Percentiles rank a stretch among this genome's conserved stretches.
These are phyloP conservation scores for Emmelina monodactyla DNA, from an alignment of 2,888 invertebrate species.

Conservation along the genomic window DNA sequence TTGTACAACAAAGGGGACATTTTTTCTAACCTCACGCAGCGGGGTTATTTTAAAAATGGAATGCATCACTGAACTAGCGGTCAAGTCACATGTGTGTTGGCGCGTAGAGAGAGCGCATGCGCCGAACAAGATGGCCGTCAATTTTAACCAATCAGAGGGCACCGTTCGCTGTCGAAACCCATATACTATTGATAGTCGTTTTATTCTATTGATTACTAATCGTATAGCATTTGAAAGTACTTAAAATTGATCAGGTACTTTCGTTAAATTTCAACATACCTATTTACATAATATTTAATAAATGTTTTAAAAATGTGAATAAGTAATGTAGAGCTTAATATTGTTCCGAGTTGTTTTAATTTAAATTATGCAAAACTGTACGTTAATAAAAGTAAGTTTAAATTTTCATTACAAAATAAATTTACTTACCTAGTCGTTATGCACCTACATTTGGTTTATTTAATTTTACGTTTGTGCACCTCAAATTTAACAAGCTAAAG, in stretches of 20 bases:
- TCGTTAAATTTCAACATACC: not conserved
- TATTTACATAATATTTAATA: not conserved
- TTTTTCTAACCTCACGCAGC: no score
- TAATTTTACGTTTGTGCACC: no score
- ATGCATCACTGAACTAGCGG: no score
- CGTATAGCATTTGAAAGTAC: slow-evolving; percentile 16
- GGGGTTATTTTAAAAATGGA: slow-evolving; percentile 2
- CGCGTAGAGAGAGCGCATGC: slow-evolving; percentile 37
- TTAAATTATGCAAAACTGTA: no score
- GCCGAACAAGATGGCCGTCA: slow-evolving; percentile 56
- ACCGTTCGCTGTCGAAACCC: slow-evolving; percentile 28
- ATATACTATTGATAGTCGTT: slow-evolving; percentile 36
- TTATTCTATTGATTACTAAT: slow-evolving; percentile 48
- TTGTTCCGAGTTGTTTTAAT: not conserved
- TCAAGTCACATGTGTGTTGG: slow-evolving; percentile 38
- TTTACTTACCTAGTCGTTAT: no score
- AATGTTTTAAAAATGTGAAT: not conserved
- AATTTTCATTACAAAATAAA: no score
- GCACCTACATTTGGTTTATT: no score
- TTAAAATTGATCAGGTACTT: not conserved
- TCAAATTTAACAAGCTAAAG: no score
- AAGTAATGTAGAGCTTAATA: not conserved
- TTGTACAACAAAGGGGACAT: no score
- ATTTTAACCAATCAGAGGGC: slow-evolving; percentile 39
- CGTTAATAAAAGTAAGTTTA: no score